These are phyloP conservation scores for Aporophyla lueneburgensis DNA, from an alignment of 2,888 invertebrate genomes.

Conservation along the genomic window DNA sequence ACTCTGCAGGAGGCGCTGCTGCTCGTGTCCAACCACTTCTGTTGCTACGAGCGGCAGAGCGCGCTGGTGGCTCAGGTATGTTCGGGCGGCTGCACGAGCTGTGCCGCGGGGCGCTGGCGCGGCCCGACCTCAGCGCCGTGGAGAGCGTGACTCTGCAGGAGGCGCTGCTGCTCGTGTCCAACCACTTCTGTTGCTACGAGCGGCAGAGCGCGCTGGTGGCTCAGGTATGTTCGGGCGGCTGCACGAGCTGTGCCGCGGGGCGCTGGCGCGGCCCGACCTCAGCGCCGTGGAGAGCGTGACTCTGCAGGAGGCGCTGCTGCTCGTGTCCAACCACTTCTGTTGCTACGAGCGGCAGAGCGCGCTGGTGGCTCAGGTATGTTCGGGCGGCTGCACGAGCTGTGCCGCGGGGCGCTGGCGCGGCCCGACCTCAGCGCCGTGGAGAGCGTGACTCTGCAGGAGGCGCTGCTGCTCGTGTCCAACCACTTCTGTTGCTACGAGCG, in stretches of 20 bases:
- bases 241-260: slow-evolving; percentile 91
- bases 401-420: slow-evolving; percentile 93
- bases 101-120: slow-evolving; percentile 93
- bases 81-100: slow-evolving; percentile 76
- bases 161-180: slow-evolving; percentile 95
- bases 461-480: slow-evolving; percentile 95
- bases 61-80: slow-evolving; percentile 85
- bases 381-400: too few relatives aligned
- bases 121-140: slow-evolving; percentile 94
- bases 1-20: slow-evolving; percentile 95
- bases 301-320: slow-evolving; percentile 94
- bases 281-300: slow-evolving; percentile 96
- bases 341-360: slow-evolving; percentile 94
- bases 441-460: slow-evolving; percentile 95
- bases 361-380: slow-evolving; percentile 83
- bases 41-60: slow-evolving; percentile 95
- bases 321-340: slow-evolving; percentile 97
- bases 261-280: slow-evolving; percentile 93
- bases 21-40: slow-evolving; percentile 97
- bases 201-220: slow-evolving; percentile 91
- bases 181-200: slow-evolving; percentile 97
- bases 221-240: slow-evolving; percentile 72
- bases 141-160: slow-evolving; percentile 96
- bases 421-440: slow-evolving; percentile 95
- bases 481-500: slow-evolving; percentile 97